Base-by-base conservation (phyloP, 2,797 vertebrate genomes). In the Muraenolepis orangiensis region DNA sequence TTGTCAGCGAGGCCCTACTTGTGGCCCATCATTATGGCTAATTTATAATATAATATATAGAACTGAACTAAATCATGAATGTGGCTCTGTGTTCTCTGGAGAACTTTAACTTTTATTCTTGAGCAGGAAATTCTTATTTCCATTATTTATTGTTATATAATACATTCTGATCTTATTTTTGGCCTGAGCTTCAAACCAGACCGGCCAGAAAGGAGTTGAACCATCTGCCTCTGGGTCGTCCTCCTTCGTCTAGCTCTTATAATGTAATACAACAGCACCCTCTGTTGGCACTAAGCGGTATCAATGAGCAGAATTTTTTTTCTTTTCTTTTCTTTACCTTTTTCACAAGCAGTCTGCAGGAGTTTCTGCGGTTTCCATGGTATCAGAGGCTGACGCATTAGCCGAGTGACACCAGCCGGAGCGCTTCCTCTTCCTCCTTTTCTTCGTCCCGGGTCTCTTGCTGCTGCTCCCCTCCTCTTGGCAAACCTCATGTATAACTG, bases 261-360 rank as follows among this genome's bases (percentile, higher is more conserved):
- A 72, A 57, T 71, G 66, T 84, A 68, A 71, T 82, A 23, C 86
- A 83, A 87, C 80, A 85, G 85, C 82, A 87, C 91, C 89, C 87
- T 86, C 91, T 92, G 83, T 85, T 89, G 88, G 81, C 70, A 81
- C 72, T 26, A 77, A 7, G 29, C 31, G 14, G 26, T 18, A 20
- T 4, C 13, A 20, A 16, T 76, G 74, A 34, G 69, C 69, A 70
- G 46, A 74, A 66, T 77, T 23, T 23, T 6, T 51, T 51, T 6
- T 3, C 32, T 4, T 34, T 34, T 34, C 8, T 51, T 51, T n/a
- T 6, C 1, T 51, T 20, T 20, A 0, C 6, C 7, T 14, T 42
- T 46, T 46, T 46, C 6, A 57, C 51, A 57, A 77, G 70, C 66
- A 66, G 75, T 72, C 36, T 82, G 76, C 75, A 81, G 51, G 76